Conservation (phyloP, 2,113 vertebrate species). For the Varanus salvator region DNA sequence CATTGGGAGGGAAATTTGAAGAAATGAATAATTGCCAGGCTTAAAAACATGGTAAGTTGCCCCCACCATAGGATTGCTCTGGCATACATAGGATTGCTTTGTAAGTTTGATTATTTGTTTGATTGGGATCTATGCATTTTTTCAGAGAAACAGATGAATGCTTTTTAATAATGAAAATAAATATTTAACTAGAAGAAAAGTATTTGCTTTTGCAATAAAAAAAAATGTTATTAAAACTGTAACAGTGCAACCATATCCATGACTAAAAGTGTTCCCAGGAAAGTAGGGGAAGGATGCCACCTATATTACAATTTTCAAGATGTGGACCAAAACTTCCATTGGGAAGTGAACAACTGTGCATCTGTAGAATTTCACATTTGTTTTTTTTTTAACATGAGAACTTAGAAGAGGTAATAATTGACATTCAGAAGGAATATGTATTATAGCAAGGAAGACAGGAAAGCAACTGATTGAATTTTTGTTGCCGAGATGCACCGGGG, state of each 20-base stretch:
- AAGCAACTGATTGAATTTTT: too few species aligned
- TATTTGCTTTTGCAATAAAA: background rate
- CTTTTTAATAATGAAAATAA: background rate
- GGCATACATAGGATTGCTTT: background rate
- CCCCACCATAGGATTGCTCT: background rate
- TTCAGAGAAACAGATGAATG: constrained; percentile 12
- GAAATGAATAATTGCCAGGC: background rate
- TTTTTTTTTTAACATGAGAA: background rate
- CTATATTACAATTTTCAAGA: background rate
- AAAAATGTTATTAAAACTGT: background rate
- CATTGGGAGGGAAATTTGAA: background rate
- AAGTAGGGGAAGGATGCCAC: too few species aligned
- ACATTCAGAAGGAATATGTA: background rate
- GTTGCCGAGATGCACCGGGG: too few species aligned
- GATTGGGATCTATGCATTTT: background rate
- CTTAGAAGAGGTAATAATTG: background rate
- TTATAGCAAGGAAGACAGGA: too few species aligned
- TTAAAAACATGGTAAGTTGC: background rate
- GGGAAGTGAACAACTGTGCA: background rate
- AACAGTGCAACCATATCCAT: background rate
- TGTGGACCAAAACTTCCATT: background rate
- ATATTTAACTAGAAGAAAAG: background rate
- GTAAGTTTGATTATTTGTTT: background rate
- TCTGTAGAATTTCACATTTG: background rate
- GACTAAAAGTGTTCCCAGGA: too few species aligned